Percentiles rank a stretch among this genome's conserved stretches.
phyloP scores from a whole-genome alignment of 2,113 vertebrate species.

The Ascaphus truei region DNA sequence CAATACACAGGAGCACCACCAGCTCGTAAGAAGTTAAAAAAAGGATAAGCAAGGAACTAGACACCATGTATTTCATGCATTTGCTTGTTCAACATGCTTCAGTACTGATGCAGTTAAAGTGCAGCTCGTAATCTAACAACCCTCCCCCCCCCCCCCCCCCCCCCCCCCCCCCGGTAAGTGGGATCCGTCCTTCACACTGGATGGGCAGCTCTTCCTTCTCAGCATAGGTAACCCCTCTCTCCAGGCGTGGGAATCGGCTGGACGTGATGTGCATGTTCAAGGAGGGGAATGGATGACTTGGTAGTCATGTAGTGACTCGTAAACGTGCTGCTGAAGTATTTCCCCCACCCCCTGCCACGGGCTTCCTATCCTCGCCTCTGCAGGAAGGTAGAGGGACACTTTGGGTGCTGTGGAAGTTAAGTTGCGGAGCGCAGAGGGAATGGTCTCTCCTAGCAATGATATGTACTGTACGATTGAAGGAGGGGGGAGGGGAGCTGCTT shows the following conservation, averaged over 20 bases:
- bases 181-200: slow-evolving; percentile 63
- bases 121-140: too few species aligned
- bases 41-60: neutral
- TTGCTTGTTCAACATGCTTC: neutral
- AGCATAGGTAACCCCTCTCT: slow-evolving; percentile 50
- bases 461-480: too few species aligned
- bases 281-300: slow-evolving; percentile 31
- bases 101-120: neutral
- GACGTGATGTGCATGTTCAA: slow-evolving; percentile 62
- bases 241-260: slow-evolving; percentile 66
- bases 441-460: too few species aligned
- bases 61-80: neutral
- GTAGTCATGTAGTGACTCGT: slow-evolving; percentile 35
- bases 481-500: too few species aligned
- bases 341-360: neutral
- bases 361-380: neutral
- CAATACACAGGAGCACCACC: too few species aligned
- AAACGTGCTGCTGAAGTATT: slow-evolving; percentile 13
- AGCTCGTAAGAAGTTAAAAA: too few species aligned
- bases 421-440: too few species aligned
- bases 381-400: neutral
- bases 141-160: too few species aligned
- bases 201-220: slow-evolving; percentile 53
- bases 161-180: slow-evolving; percentile 19
- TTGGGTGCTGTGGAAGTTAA: too few species aligned